These are phyloP conservation scores for Camelus dromedarius DNA, from an alignment of 2,113 vertebrate species.

Conservation along the genomic window DNA sequence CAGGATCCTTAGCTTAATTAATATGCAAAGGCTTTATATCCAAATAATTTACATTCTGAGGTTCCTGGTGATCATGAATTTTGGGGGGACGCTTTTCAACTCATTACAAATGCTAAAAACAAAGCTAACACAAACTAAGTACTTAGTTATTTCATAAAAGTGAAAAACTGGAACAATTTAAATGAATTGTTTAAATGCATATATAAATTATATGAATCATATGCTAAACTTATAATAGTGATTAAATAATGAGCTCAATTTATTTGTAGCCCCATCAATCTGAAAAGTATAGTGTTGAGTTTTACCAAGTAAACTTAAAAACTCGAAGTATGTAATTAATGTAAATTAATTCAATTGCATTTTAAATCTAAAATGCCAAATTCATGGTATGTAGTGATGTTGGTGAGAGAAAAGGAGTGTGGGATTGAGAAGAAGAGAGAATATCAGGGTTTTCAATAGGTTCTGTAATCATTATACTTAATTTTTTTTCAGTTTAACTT, in stretches of 20 bases:
- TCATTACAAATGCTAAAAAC: background rate
- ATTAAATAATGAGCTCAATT: background rate
- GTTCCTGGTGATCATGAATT: background rate
- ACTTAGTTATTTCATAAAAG: background rate
- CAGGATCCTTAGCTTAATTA: background rate
- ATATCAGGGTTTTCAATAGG: background rate
- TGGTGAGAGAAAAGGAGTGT: background rate
- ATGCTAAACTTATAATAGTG: background rate
- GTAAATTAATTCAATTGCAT: background rate
- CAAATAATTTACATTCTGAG: background rate
- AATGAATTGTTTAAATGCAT: background rate
- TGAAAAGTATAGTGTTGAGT: background rate
- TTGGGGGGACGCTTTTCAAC: background rate
- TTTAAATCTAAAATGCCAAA: background rate
- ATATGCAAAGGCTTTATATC: background rate
- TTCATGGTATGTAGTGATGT: background rate
- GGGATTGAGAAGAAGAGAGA: background rate
- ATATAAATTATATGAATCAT: background rate
- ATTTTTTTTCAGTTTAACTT: constrained; percentile 8
- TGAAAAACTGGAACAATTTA: background rate
- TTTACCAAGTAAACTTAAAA: background rate
- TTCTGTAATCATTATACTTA: background rate
- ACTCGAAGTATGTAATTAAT: background rate
- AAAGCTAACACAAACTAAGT: background rate
- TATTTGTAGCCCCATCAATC: background rate